Percentiles rank a stretch among this genome's conserved stretches.
phyloP scores from a whole-genome alignment of 2,113 vertebrate species.

The Microtus ochrogaster region DNA sequence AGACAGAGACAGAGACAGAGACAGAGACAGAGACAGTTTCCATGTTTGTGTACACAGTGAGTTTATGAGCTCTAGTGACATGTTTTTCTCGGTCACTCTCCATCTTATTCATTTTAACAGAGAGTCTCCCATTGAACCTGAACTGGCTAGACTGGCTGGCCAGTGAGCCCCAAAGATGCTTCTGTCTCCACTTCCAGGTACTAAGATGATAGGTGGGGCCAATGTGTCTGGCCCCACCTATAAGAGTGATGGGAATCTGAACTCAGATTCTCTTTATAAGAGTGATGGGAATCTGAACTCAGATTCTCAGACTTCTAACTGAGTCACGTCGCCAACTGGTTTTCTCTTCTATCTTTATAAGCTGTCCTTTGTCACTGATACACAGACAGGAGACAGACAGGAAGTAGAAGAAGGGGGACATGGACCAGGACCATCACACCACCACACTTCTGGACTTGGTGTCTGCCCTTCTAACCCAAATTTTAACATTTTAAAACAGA shows the following conservation, averaged over 20 bases:
- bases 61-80: not conserved
- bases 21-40: not conserved
- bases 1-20: too few relatives aligned
- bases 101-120: not conserved
- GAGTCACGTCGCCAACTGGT: not conserved
- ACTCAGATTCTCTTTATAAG: not conserved
- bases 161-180: too few relatives aligned
- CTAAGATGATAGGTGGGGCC: not conserved
- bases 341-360: not conserved
- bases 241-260: not conserved
- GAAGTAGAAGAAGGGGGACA: not conserved
- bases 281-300: not conserved
- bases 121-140: not conserved
- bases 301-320: not conserved
- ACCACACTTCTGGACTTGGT: not conserved
- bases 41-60: not conserved
- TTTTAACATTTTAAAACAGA: not conserved
- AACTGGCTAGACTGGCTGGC: not conserved
- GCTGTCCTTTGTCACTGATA: not conserved
- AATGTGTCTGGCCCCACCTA: not conserved
- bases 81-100: not conserved
- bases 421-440: not conserved
- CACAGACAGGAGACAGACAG: not conserved
- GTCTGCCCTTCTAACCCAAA: not conserved
- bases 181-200: not conserved